These are phyloP conservation scores for Drosophila maculinotata DNA, from an alignment of 2,888 invertebrate genomes.

Conservation along the genomic window DNA sequence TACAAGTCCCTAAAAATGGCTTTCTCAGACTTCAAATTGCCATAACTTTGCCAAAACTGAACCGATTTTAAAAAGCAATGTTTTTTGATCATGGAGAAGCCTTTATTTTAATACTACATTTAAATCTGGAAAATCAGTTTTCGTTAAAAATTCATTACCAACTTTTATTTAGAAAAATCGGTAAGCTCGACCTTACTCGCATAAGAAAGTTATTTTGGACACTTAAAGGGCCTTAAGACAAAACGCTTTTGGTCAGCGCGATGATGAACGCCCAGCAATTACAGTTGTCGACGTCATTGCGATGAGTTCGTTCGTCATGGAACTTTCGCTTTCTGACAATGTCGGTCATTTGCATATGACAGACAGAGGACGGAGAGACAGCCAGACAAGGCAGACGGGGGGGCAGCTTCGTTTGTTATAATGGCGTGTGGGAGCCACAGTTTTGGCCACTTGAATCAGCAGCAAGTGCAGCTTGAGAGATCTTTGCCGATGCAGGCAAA, in stretches of 20 bases:
- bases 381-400: neutral
- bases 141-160: too few species aligned
- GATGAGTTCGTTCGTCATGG: conserved; percentile 53
- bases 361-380: conserved; percentile 13
- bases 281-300: conserved; percentile 54
- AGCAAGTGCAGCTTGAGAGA: conserved; percentile 60
- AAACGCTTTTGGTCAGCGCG: conserved; percentile 31
- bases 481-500: conserved; percentile 34
- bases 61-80: too few species aligned
- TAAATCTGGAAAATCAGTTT: too few species aligned
- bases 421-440: conserved; percentile 60
- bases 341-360: conserved; percentile 69
- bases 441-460: conserved; percentile 36
- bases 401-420: conserved; percentile 32
- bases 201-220: conserved; percentile 40
- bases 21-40: too few species aligned
- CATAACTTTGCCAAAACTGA: too few species aligned
- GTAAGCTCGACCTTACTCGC: conserved; percentile 1
- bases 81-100: too few species aligned
- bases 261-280: conserved; percentile 52
- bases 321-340: conserved; percentile 73
- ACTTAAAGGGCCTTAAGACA: conserved; percentile 23
- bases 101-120: too few species aligned
- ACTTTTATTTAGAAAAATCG: too few species aligned
- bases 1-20: too few species aligned